A percentile compares a stretch with the other conserved stretches of the same genome.
Conservation (phyloP, 2,888 invertebrate genomes). For the Aphidius colemani region DNA sequence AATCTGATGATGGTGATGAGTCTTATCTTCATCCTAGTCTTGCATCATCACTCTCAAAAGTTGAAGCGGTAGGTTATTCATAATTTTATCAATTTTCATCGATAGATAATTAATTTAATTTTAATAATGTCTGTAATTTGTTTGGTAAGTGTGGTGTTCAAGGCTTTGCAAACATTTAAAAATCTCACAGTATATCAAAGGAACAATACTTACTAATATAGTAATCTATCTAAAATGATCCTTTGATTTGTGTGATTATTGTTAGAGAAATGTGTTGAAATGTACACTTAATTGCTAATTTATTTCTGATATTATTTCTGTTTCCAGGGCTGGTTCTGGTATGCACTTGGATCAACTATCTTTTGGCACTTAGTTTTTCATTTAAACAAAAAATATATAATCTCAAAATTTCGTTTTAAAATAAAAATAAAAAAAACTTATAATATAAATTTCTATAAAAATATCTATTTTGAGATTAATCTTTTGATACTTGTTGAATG, state of each 20-base stretch:
- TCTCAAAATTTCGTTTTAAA: background rate
- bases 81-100: constrained; percentile 2
- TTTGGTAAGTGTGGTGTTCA: constrained; percentile 37
- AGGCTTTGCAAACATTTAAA: constrained; percentile 35
- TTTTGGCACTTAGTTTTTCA: constrained; percentile 35
- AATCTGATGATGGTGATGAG: constrained; percentile 66
- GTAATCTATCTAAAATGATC: background rate
- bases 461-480: background rate
- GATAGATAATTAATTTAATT: background rate
- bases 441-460: background rate
- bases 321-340: constrained; percentile 52
- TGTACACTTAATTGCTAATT: constrained; percentile 32
- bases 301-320: constrained; percentile 46
- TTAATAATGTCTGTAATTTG: constrained; percentile 33
- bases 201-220: background rate
- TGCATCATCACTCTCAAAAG: constrained; percentile 63
- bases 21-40: constrained; percentile 87
- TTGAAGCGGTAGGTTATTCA: constrained; percentile 68
- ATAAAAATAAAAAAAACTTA: too few relatives aligned
- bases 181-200: constrained; percentile 31
- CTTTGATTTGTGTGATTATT: constrained; percentile 32
- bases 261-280: constrained; percentile 18
- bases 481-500: constrained; percentile 16
- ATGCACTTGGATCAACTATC: constrained; percentile 45
- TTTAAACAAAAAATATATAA: constrained; percentile 21